Evolutionary conservation across 2,888 invertebrate species (phyloP).

Genomic region (Coelogynopora nodosa): DNA sequence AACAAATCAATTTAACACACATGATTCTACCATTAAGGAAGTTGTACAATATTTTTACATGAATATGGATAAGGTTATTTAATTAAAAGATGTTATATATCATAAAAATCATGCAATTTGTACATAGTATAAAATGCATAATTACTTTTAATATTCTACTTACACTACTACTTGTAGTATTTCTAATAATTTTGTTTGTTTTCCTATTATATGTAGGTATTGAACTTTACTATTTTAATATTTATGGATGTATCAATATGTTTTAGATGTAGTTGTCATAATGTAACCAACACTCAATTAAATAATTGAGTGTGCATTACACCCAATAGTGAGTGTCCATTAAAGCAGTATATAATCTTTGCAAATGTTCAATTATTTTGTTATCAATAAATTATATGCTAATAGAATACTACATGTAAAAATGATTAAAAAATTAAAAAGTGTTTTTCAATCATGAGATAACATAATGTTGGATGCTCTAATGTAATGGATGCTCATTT

Average conservation of each 20-base stretch:
- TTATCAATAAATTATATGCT: background rate
- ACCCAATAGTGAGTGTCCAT: background rate
- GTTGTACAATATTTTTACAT: background rate
- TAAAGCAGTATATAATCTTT: background rate
- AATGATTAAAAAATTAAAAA: background rate
- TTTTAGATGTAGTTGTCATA: background rate
- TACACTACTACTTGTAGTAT: too few relatives aligned
- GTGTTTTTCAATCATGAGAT: background rate
- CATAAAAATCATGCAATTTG: background rate
- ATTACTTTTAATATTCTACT: constrained; percentile 42
- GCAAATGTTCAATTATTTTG: background rate
- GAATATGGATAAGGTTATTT: background rate
- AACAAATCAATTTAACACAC: background rate
- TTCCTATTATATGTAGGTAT: background rate
- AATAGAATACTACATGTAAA: background rate
- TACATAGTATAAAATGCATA: constrained; percentile 15
- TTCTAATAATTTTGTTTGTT: background rate
- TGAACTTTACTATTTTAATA: background rate
- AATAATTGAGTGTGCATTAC: too few relatives aligned
- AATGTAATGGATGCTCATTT: background rate
- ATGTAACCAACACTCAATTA: background rate
- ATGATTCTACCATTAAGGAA: too few relatives aligned
- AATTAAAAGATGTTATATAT: background rate
- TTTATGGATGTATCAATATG: background rate
- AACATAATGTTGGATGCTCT: background rate